Base-by-base conservation (phyloP, 2,888 invertebrate species). In the Dascillus cervinus region DNA sequence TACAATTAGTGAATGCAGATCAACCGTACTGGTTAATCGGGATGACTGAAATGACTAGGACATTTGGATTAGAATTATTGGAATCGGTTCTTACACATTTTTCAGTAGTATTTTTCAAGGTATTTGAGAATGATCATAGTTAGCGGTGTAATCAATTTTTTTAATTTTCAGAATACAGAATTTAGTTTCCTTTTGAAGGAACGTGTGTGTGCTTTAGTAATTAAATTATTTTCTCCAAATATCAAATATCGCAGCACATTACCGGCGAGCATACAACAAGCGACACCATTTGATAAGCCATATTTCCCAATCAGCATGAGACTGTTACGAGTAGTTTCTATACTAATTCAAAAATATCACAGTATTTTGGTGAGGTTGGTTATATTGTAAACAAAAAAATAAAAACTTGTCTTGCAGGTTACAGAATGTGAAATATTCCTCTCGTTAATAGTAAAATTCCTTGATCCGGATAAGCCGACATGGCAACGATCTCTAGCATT, bases 371-470 rank as follows among this genome's bases (percentile, higher is more conserved):
- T 91, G 56, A 72, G 75, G 66, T 12, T 23, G n/a, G n/a, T 22
- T 24, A 29, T 21, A 30, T n/a, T 14, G 11, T 17, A 22, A 17
- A 17, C 4, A 6, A 17, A 17, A 6, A 17, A 17, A 17, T 17
- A 17, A 4, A 6, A 17, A 17, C 4, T 17, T 17, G 17, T 17
- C 8, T 50, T 46, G 55, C 58, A 87, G 89, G 81, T 90, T 14
- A 97, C 97, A 1, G 96, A 98, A 65, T 96, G 96, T 65, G 98
- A 98, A 69, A 97, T 98, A 58, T 97, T 98, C 66, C 71, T 98
- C 22, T 95, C 96, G 0, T 70, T 97, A 28, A 86, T 98, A 29
- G 89, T 97, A 19, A 96, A 97, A 65, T 97, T 98, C 67, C 69
- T 97, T 62, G 97, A 97, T 62, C 87, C 90, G 0, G 97, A 97